Conservation (phyloP, 2,113 vertebrate genomes). For the Paralichthys olivaceus region DNA sequence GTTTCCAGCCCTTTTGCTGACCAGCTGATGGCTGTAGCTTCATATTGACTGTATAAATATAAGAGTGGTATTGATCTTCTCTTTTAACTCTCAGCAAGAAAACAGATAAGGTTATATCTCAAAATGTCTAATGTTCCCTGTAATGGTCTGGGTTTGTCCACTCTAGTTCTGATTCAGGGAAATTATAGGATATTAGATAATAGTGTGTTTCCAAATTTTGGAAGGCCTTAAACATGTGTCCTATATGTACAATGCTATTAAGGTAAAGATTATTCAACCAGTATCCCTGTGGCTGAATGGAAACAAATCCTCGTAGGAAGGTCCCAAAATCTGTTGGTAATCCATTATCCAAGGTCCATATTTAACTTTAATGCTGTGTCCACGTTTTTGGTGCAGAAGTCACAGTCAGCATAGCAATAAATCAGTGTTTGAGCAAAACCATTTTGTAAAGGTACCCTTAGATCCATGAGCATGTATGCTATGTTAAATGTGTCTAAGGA, state of each 20-base stretch:
- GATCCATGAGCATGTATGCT: constrained; percentile 33
- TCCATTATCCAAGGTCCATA: background rate
- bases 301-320: background rate
- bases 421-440: background rate
- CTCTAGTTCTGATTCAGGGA: background rate
- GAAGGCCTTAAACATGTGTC: background rate
- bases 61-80: background rate
- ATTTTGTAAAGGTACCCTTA: constrained; percentile 2
- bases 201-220: background rate
- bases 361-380: background rate
- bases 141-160: background rate
- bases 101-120: background rate
- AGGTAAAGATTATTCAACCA: constrained; percentile 10
- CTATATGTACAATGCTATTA: constrained; percentile 9
- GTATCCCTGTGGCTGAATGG: background rate
- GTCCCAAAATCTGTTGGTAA: constrained; percentile 9
- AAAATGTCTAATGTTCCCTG: background rate
- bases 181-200: background rate
- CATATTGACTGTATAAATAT: background rate
- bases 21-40: background rate
- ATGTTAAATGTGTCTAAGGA: constrained; percentile 52
- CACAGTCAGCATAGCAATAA: background rate
- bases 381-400: constrained; percentile 2
- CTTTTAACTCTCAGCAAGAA: background rate
- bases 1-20: background rate